Conservation (phyloP, 1,140 invertebrate species). For the Cyrtorhinus lividipennis region DNA sequence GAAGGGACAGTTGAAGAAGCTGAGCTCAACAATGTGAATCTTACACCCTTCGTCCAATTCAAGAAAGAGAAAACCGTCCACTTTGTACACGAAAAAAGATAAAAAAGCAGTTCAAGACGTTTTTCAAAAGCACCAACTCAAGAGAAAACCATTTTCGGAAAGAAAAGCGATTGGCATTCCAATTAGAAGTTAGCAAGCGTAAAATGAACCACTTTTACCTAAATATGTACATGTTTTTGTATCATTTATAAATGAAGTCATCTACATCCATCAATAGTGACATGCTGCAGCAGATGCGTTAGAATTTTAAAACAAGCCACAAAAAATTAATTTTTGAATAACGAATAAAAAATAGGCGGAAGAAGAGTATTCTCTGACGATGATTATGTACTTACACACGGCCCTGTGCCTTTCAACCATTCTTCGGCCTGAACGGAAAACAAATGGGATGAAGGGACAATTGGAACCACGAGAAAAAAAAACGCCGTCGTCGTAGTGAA, state of each 20-base stretch:
- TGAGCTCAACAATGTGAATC: too few species aligned
- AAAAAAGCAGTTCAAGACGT: neutral
- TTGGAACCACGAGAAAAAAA: neutral
- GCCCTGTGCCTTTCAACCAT: slow-evolving; percentile 12
- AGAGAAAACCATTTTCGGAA: neutral
- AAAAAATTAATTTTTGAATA: neutral
- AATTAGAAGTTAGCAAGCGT: neutral
- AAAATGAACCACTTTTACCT: neutral
- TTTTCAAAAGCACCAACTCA: neutral
- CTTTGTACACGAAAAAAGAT: neutral
- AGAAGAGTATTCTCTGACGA: neutral
- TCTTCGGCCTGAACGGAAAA: slow-evolving; percentile 19
- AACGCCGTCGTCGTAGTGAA: neutral
- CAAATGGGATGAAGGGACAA: neutral
- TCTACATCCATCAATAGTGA: neutral
- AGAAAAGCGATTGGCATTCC: slow-evolving; percentile 1
- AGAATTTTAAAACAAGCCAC: neutral
- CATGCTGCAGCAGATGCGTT: slow-evolving; percentile 6
- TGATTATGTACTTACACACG: slow-evolving; percentile 18
- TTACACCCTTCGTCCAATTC: too few species aligned
- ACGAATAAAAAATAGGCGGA: neutral
- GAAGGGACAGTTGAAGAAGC: too few species aligned
- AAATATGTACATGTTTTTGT: neutral
- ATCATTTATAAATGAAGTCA: neutral
- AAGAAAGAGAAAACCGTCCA: too few species aligned